Evolutionary conservation across 37 sponge, comb jelly and placozoan genomes (phyloP), one percentile per base, ranked within the genome.

Genomic region (Chondrilla cf. caribensis): DNA sequence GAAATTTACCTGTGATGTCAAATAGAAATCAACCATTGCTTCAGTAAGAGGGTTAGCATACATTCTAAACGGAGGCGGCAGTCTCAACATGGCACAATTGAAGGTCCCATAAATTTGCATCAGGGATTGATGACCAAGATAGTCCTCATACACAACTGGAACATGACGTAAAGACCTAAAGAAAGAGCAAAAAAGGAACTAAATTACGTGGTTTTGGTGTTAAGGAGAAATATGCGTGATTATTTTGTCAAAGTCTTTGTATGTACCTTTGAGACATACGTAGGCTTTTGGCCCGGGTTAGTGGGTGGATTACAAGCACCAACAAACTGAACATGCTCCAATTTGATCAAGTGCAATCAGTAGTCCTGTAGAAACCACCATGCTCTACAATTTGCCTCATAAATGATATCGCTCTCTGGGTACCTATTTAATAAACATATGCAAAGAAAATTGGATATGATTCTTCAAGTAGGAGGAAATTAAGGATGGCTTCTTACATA

Each of bases 221-320:
- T 11, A 47, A 47, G 51, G 5, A 6, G 11, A n/a, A n/a, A n/a
- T n/a, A n/a, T n/a, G n/a, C n/a, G n/a, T n/a, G n/a, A n/a, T n/a
- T n/a, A n/a, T n/a, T n/a, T n/a, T n/a, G n/a, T n/a, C n/a, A n/a
- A n/a, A n/a, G n/a, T n/a, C n/a, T n/a, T n/a, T n/a, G n/a, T n/a
- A 60, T 43, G 5, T 40, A 95, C 96, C 96, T 78, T 58, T 90
- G 98, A 17, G 89, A 85, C 15, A 97, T 87, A n/a, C n/a, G n/a
- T n/a, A 7, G 98, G 98, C 75, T 95, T 95, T 41, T 95, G 38
- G 17, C 98, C 98, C 11, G 98, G 98, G 43, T 97, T 95, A 25
- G 98, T 95, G 57, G 98, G 98, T 39, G 98, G 98, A 80, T 97
- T 97, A 51, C 98, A 97, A 0, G 98, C 98, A 0, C 98, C 98